These are phyloP conservation scores for Cheilosia urbana DNA, from an alignment of 2,888 invertebrate genomes.

Conservation along the genomic window DNA sequence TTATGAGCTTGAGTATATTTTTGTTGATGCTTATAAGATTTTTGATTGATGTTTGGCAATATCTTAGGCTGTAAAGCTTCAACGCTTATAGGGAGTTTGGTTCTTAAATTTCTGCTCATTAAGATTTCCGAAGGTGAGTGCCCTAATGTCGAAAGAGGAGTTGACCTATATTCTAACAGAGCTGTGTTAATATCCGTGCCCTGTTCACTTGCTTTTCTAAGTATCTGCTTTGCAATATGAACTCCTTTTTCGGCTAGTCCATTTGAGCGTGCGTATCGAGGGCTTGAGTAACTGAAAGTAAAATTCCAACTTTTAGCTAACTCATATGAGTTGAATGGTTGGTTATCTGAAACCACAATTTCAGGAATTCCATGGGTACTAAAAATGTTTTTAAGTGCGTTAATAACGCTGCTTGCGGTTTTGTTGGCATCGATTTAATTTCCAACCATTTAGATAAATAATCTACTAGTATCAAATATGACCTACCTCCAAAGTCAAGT, in stretches of 20 bases:
- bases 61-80: neutral
- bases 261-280: conserved; percentile 6
- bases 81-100: too few relatives aligned
- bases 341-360: neutral
- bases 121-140: too few relatives aligned
- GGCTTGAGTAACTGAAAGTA: neutral
- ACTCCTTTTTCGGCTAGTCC: conserved; percentile 13
- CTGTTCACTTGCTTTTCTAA: too few relatives aligned
- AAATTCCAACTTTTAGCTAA: neutral
- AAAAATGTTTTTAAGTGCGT: neutral
- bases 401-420: neutral
- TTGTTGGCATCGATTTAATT: neutral
- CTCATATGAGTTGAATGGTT: neutral
- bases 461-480: conserved; percentile 5
- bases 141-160: too few relatives aligned
- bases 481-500: conserved; percentile 4
- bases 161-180: too few relatives aligned
- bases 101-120: too few relatives aligned
- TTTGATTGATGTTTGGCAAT: conserved; percentile 15
- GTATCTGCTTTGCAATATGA: neutral
- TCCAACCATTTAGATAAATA: conserved; percentile 9
- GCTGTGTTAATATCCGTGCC: too few relatives aligned
- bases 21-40: conserved; percentile 7
- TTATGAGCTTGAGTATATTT: conserved; percentile 12
- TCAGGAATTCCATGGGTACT: conserved; percentile 18